A percentile compares a stretch with the other conserved stretches of the same genome.
Evolutionary conservation across 2,113 vertebrate genomes (phyloP).

Genomic region (Aphyosemion australe): DNA sequence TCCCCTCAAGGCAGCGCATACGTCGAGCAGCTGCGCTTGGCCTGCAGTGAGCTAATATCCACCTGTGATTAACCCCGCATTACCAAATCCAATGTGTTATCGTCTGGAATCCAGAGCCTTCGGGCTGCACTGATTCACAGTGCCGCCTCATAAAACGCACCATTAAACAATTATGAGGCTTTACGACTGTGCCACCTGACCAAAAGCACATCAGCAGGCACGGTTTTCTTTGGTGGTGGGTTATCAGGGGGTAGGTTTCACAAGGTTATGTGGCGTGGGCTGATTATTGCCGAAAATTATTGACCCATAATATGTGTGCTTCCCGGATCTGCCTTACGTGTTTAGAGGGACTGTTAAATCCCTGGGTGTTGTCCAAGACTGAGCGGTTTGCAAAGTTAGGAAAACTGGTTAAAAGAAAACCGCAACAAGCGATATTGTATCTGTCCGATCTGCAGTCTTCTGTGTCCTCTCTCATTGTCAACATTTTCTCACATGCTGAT

Average conservation of each 20-base stretch:
- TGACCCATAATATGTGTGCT: conserved; percentile 32
- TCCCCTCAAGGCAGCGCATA: conserved; percentile 35
- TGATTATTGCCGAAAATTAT: conserved; percentile 33
- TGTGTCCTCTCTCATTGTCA: not conserved
- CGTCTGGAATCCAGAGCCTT: conserved; percentile 59
- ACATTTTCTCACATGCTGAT: not conserved
- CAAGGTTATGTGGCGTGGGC: conserved; percentile 10
- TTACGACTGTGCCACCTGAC: conserved; percentile 58
- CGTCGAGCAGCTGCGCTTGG: conserved; percentile 42
- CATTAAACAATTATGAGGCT: conserved; percentile 78
- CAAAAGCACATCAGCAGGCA: conserved; percentile 27
- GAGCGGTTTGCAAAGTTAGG: conserved; percentile 19
- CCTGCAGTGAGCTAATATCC: conserved; percentile 57
- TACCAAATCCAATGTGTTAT: conserved; percentile 53
- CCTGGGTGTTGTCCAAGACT: conserved; percentile 30
- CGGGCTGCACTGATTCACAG: conserved; percentile 62
- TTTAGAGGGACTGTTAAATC: not conserved
- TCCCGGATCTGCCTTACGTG: conserved; percentile 14
- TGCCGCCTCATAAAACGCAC: conserved; percentile 74
- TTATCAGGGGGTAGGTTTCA: conserved; percentile 1
- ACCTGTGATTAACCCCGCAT: conserved; percentile 75
- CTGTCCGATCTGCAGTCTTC: not conserved
- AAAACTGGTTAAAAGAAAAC: too few relatives aligned
- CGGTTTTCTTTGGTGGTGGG: conserved; percentile 48
- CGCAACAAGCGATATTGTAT: not conserved